phyloP scores from a whole-genome alignment of 1,140 invertebrate species.

The Brachionus rubens region DNA sequence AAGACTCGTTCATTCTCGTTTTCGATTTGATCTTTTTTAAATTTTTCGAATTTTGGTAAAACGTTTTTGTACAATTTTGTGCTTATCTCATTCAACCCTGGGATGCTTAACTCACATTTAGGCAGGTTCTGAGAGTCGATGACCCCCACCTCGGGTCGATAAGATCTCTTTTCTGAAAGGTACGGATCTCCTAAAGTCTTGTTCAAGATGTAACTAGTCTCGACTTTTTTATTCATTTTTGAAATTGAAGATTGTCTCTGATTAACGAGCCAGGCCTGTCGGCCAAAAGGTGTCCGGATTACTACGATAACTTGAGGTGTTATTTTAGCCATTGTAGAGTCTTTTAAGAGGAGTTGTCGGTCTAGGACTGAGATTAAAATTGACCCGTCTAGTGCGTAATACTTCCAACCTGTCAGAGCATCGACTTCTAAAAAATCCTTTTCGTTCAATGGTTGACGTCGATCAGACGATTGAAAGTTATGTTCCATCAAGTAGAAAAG shows the following conservation, averaged over 20 bases:
- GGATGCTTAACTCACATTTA: slow-evolving; percentile 74
- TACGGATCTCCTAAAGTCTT: neutral
- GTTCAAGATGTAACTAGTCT: neutral
- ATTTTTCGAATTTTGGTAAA: slow-evolving; percentile 62
- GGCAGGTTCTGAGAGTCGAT: slow-evolving; percentile 52
- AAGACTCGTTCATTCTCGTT: slow-evolving; percentile 53
- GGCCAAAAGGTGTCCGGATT: slow-evolving; percentile 82
- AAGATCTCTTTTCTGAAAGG: neutral
- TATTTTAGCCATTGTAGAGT: slow-evolving; percentile 62
- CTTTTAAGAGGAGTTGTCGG: slow-evolving; percentile 73
- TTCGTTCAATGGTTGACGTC: neutral
- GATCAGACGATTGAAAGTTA: slow-evolving; percentile 47
- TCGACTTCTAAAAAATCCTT: neutral
- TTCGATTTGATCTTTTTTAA: slow-evolving; percentile 56
- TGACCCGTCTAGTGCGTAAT: slow-evolving; percentile 83
- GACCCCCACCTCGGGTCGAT: neutral
- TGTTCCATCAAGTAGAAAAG: slow-evolving; percentile 85
- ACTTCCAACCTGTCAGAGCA: slow-evolving; percentile 61
- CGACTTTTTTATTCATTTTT: neutral
- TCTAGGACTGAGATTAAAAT: slow-evolving; percentile 83
- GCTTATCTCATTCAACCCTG: slow-evolving; percentile 71
- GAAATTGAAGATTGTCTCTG: slow-evolving; percentile 65
- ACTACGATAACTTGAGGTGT: slow-evolving; percentile 70
- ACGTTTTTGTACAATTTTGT: slow-evolving; percentile 62
- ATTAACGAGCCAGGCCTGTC: slow-evolving; percentile 89